These are phyloP conservation scores for Anolis sagrei DNA, from an alignment of 2,113 vertebrate genomes.

Conservation along the genomic window DNA sequence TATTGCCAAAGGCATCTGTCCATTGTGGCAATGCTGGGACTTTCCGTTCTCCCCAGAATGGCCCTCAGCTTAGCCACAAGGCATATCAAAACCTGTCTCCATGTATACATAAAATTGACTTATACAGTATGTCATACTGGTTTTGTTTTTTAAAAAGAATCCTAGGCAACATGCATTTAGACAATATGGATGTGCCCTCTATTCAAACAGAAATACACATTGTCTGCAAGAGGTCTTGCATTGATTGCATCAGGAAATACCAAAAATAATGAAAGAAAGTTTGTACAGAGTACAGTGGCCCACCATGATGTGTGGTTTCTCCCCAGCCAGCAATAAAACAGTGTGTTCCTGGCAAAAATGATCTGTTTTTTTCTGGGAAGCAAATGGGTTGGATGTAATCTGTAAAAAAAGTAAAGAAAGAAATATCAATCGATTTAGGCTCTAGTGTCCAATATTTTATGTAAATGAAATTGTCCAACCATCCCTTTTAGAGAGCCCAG, in stretches of 20 bases:
- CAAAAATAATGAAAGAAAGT: background rate
- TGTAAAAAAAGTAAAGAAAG: constrained; percentile 63
- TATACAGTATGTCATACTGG: no score
- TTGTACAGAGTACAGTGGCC: constrained; percentile 32
- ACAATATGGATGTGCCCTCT: background rate
- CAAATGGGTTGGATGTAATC: constrained; percentile 90
- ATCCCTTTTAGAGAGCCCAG: background rate
- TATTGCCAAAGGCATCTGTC: no score
- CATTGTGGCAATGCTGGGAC: no score
- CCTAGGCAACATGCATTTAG: background rate
- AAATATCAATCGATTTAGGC: background rate
- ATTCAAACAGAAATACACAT: background rate
- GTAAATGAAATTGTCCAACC: background rate
- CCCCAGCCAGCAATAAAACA: constrained; percentile 94
- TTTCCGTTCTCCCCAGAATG: no score
- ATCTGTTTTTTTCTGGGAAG: constrained; percentile 78
- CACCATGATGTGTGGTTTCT: constrained; percentile 42
- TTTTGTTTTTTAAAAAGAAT: no score
- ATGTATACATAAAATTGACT: no score
- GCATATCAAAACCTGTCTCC: no score
- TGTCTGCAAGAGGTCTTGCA: background rate
- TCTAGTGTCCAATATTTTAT: constrained; percentile 12
- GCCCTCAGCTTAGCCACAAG: no score
- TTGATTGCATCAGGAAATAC: constrained; percentile 14
- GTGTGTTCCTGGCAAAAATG: constrained; percentile 77